These are phyloP conservation scores for Orthonyx spaldingii DNA, from an alignment of 2,113 vertebrate genomes.

Conservation along the genomic window DNA sequence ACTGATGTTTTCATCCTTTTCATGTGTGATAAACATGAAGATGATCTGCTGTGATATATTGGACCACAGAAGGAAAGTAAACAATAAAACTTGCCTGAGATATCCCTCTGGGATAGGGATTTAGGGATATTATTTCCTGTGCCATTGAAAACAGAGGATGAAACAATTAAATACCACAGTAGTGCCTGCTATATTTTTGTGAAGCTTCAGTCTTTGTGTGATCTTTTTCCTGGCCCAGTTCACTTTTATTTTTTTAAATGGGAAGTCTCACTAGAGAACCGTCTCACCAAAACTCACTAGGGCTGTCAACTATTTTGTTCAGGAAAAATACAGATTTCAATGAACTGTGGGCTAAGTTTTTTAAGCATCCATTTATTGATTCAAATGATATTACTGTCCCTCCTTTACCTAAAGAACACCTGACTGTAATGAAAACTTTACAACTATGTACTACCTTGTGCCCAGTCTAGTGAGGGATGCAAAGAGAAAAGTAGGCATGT, in stretches of 20 bases:
- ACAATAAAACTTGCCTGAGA: not conserved
- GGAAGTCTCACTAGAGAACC: not conserved
- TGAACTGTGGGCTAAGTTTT: not conserved
- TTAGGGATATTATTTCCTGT: not conserved
- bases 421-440: not conserved
- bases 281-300: not conserved
- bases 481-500: not conserved
- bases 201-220: not conserved
- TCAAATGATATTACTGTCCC: not conserved
- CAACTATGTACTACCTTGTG: not conserved
- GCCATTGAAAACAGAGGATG: not conserved
- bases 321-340: not conserved
- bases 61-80: not conserved
- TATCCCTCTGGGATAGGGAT: not conserved
- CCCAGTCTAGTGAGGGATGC: not conserved
- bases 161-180: not conserved
- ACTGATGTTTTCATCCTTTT: not conserved
- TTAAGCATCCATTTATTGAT: not conserved
- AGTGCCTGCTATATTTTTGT: not conserved
- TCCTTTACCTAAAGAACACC: not conserved
- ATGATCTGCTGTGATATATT: not conserved
- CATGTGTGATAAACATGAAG: not conserved
- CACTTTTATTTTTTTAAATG: not conserved
- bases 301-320: not conserved
- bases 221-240: not conserved